phyloP scores from a whole-genome alignment of 2,888 invertebrate genomes.

The Aricia artaxerxes region DNA sequence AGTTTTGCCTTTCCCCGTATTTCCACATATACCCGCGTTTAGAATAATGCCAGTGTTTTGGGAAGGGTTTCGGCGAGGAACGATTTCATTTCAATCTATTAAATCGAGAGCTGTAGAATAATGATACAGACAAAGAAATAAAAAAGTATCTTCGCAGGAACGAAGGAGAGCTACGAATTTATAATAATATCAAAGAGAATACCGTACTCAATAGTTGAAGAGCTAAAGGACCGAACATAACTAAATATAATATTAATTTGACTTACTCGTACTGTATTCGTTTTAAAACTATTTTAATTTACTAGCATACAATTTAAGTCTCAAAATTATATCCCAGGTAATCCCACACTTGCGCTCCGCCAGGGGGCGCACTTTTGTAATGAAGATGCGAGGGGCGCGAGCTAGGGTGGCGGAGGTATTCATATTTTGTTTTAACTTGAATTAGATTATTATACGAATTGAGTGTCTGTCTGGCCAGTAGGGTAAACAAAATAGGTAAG shows the following conservation, averaged over 20 bases:
- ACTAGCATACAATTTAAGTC: background rate
- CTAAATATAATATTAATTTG: background rate
- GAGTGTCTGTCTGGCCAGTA: slow-evolving; percentile 1
- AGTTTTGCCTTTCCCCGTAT: slow-evolving; percentile 24
- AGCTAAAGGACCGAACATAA: background rate
- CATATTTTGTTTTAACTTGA: slow-evolving; percentile 12
- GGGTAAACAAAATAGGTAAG: too few relatives aligned
- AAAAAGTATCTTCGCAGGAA: too few relatives aligned
- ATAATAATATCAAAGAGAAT: too few relatives aligned
- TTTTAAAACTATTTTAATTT: background rate
- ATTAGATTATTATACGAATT: slow-evolving; percentile 28
- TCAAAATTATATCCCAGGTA: background rate
- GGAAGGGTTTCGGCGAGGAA: background rate
- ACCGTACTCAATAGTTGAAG: too few relatives aligned
- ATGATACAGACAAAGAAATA: background rate
- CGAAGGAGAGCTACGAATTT: too few relatives aligned
- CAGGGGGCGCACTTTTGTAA: background rate
- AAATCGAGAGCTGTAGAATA: background rate
- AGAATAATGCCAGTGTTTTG: slow-evolving; percentile 7
- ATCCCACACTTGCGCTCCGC: slow-evolving; percentile 4
- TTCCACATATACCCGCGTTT: slow-evolving; percentile 24
- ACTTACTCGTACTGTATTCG: background rate
- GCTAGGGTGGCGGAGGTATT: background rate
- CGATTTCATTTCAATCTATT: background rate
- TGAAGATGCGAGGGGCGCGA: background rate